phyloP scores from a whole-genome alignment of 2,113 vertebrate species.

The Petromus typicus region DNA sequence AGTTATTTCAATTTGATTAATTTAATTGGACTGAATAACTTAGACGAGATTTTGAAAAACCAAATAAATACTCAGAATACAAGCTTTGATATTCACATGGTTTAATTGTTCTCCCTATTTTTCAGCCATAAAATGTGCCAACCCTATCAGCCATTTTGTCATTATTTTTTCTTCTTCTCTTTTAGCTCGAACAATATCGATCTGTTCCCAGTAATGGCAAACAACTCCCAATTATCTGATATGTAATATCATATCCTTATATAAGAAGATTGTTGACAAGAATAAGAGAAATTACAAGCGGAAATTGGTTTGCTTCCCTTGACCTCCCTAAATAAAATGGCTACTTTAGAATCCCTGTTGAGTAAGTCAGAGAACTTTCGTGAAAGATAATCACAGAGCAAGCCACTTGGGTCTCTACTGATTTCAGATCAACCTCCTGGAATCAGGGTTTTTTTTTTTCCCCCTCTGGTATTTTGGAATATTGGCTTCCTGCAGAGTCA shows the following conservation, averaged over 20 bases:
- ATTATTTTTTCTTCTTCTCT: slow-evolving; percentile 44
- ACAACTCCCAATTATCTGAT: not conserved
- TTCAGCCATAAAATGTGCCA: not conserved
- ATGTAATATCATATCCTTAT: not conserved
- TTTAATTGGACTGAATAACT: not conserved
- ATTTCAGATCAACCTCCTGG: slow-evolving; percentile 55
- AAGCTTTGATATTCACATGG: not conserved
- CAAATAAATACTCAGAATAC: not conserved
- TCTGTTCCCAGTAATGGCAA: not conserved
- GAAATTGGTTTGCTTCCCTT: not conserved
- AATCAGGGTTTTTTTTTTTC: not conserved
- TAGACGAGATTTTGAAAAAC: not conserved
- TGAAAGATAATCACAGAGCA: slow-evolving; percentile 34
- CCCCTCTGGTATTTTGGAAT: slow-evolving; percentile 11
- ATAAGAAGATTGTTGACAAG: not conserved
- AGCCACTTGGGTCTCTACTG: slow-evolving; percentile 27
- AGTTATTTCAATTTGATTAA: not conserved
- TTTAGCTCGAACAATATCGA: slow-evolving; percentile 56
- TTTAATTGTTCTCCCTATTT: slow-evolving; percentile 37
- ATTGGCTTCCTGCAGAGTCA: slow-evolving; percentile 46
- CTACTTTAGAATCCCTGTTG: slow-evolving; percentile 25
- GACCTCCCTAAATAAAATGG: not conserved
- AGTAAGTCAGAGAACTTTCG: not conserved
- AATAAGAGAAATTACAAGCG: slow-evolving; percentile 18
- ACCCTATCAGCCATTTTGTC: not conserved